Conservation (phyloP, 1,140 invertebrate genomes). For the Zaprionus nigranus region DNA sequence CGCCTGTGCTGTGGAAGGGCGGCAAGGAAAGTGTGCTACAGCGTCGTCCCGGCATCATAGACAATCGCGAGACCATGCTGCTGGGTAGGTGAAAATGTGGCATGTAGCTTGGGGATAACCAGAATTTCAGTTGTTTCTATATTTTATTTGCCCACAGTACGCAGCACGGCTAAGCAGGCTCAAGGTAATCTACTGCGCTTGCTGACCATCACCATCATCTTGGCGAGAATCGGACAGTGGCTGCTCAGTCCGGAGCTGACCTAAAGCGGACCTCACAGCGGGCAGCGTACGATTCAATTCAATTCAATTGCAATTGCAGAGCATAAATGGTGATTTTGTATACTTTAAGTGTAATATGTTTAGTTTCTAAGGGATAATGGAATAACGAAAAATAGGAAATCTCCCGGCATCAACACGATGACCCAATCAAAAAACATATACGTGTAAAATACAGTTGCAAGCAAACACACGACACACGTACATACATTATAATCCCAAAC, state of each 20-base stretch:
- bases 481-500: conserved; percentile 12
- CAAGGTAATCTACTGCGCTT: conserved; percentile 58
- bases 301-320: conserved; percentile 82
- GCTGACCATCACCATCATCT: conserved; percentile 70
- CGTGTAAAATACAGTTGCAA: conserved; percentile 40
- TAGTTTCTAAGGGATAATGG: conserved; percentile 66
- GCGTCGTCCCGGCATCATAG: conserved; percentile 85
- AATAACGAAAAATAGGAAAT: conserved; percentile 24
- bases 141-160: conserved; percentile 48
- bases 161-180: conserved; percentile 60
- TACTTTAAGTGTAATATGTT: conserved; percentile 82
- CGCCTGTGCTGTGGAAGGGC: conserved; percentile 86
- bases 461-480: conserved; percentile 13
- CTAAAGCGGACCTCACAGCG: conserved; percentile 38
- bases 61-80: conserved; percentile 87
- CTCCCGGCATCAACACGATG: conserved; percentile 24
- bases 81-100: conserved; percentile 84
- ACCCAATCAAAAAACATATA: conserved; percentile 39
- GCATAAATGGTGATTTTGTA: conserved; percentile 82
- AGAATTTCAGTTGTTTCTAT: conserved; percentile 20
- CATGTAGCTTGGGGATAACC: background rate
- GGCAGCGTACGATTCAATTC: conserved; percentile 47
- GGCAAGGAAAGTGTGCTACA: conserved; percentile 86
- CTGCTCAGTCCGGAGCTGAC: conserved; percentile 70
- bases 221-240: conserved; percentile 73